Evolutionary conservation across 2,113 vertebrate genomes (phyloP), one percentile per base, ranked within the genome.

Genomic region (Tupaia tana): DNA sequence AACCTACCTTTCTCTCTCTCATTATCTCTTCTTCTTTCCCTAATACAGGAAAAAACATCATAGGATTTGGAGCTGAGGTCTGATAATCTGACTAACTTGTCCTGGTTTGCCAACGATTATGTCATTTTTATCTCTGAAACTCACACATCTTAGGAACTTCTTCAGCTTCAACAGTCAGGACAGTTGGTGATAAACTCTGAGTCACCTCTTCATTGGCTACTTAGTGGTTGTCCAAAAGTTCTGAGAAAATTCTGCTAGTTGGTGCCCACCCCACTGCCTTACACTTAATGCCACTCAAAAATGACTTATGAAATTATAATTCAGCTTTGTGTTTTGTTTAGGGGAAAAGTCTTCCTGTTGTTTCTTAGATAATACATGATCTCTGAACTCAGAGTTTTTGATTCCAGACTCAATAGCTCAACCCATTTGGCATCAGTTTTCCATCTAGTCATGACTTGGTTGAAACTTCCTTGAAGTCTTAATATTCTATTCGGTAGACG

Each of bases 281-380:
- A 14, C 64, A 16, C 16, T 64, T 85, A 34, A 16, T 18, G 75
- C n/a, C n/a, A 8, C 4, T 89, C 34, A 25, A 52, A 24, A 77
- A 59, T 69, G n/a, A 20, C n/a, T 24, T 74, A 14, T 71, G 31
- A 86, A 74, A 70, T 59, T 78, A 5, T 59, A 56, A 69, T 79
- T 89, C 71, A 84, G 56, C 24, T 25, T 34, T 81, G 52, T 56
- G 34, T 15, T 94, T 74, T 70, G 24, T 69, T 82, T 12, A 4
- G 18, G 54, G 11, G 15, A 5, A 25, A 54, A 24, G 25, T 25
- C 18, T n/a, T 86, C 56, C 77, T 59, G 24, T 12, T 73, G 2
- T 83, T 93, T 94, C 69, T 69, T 82, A 74, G 34, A n/a, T 86
- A 90, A 89, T 25, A 77, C 19, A 29, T 9, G 59, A 31, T 71